Conservation (phyloP, 1,140 invertebrate species). For the Riptortus pedestris region DNA sequence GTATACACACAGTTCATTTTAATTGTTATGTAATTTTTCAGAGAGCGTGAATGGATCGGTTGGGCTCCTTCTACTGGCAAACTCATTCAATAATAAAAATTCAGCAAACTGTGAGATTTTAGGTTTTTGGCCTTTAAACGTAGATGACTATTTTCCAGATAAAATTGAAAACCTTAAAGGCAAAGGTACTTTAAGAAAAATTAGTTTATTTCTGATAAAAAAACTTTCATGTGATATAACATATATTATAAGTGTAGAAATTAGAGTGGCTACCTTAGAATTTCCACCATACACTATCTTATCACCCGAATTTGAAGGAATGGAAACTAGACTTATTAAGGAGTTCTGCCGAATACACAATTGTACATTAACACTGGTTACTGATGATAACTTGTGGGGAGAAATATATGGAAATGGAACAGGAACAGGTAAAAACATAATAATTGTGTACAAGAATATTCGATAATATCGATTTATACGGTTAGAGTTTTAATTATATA, state of each 20-base stretch:
- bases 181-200: background rate
- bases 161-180: background rate
- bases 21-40: too few species aligned
- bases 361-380: background rate
- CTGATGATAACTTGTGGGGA: conserved; percentile 17
- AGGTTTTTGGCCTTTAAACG: background rate
- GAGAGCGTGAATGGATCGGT: too few species aligned
- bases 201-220: background rate
- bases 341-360: conserved; percentile 20
- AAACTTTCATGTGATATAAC: too few species aligned
- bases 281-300: conserved; percentile 21
- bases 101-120: too few species aligned
- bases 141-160: background rate
- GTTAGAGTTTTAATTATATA: background rate
- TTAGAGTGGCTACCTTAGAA: conserved; percentile 13
- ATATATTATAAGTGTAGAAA: too few species aligned
- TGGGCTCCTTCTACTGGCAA: too few species aligned
- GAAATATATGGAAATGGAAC: conserved; percentile 21
- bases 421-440: conserved; percentile 20
- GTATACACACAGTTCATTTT: too few species aligned
- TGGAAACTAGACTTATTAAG: conserved; percentile 17
- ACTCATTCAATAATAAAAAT: too few species aligned
- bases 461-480: background rate
- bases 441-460: background rate
- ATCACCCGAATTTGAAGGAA: conserved; percentile 20